phyloP scores from a whole-genome alignment of 2,113 vertebrate species.

The Phoenicopterus ruber region DNA sequence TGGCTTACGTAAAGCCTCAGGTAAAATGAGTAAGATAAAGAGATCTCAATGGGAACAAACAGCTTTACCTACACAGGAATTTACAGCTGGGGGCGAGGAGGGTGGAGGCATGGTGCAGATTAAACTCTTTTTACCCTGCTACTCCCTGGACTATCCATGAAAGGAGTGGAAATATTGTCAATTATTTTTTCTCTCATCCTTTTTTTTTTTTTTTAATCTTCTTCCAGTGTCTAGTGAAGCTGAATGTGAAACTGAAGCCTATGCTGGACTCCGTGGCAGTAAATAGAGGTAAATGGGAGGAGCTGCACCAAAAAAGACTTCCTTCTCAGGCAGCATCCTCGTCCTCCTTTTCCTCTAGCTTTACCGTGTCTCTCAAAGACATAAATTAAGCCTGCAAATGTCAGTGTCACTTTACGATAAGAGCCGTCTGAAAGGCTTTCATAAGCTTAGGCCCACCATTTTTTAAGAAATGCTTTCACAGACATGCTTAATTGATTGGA shows the following conservation, averaged over 20 bases:
- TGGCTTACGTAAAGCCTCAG: background rate
- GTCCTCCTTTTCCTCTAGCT: conserved; percentile 41
- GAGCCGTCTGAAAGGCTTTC: conserved; percentile 12
- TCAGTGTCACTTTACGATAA: background rate
- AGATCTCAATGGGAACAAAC: background rate
- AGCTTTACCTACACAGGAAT: background rate
- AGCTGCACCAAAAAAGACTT: conserved; percentile 85
- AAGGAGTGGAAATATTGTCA: background rate
- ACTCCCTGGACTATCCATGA: background rate
- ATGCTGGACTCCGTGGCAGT: conserved; percentile 90
- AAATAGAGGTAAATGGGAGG: conserved; percentile 92
- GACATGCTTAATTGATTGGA: background rate
- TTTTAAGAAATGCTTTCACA: conserved; percentile 31
- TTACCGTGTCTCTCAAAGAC: conserved; percentile 39
- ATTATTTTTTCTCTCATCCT: background rate
- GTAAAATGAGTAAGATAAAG: background rate
- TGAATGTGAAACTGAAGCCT: conserved; percentile 92
- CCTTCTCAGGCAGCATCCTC: conserved; percentile 41
- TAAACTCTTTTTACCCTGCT: background rate
- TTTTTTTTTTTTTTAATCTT: background rate
- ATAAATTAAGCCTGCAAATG: conserved; percentile 53
- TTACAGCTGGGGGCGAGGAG: background rate
- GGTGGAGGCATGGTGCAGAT: background rate
- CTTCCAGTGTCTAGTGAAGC: conserved; percentile 86
- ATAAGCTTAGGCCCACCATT: background rate